These are phyloP conservation scores for Cheirogaleus medius DNA, from an alignment of 2,113 vertebrate species.

Conservation along the genomic window DNA sequence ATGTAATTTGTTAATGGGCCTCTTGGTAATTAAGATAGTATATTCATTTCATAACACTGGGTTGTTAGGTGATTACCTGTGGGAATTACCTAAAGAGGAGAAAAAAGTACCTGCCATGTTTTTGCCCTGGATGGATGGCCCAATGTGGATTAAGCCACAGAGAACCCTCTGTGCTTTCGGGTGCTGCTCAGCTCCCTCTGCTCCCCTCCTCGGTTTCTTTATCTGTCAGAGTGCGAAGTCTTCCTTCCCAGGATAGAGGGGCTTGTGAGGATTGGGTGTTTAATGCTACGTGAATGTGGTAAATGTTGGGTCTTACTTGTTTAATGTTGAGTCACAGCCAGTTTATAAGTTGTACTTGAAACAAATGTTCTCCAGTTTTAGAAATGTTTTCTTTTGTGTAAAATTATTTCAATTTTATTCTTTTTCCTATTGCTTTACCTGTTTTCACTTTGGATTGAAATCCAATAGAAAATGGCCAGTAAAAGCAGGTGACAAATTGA, in stretches of 20 bases:
- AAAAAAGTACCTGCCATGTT: neutral
- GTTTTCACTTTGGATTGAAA: constrained; percentile 50
- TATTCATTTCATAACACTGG: neutral
- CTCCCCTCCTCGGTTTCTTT: neutral
- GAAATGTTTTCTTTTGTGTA: neutral
- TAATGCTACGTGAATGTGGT: neutral
- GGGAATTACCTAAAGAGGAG: constrained; percentile 4
- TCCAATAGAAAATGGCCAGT: constrained; percentile 50
- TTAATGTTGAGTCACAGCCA: neutral
- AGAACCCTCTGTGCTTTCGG: neutral
- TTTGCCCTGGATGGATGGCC: neutral
- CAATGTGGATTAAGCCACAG: too few species aligned
- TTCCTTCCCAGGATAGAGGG: neutral
- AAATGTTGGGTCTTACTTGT: neutral
- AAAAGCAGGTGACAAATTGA: constrained; percentile 66
- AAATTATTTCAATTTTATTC: constrained; percentile 37
- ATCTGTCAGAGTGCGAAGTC: neutral
- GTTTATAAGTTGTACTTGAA: constrained; percentile 38
- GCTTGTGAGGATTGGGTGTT: neutral
- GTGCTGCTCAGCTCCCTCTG: neutral
- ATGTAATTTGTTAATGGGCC: constrained; percentile 51
- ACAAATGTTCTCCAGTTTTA: neutral
- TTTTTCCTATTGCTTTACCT: constrained; percentile 17
- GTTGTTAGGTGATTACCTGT: constrained; percentile 51
- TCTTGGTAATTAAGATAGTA: constrained; percentile 54